phyloP scores from a whole-genome alignment of 2,113 vertebrate species.

The Chionodraco myersi region DNA sequence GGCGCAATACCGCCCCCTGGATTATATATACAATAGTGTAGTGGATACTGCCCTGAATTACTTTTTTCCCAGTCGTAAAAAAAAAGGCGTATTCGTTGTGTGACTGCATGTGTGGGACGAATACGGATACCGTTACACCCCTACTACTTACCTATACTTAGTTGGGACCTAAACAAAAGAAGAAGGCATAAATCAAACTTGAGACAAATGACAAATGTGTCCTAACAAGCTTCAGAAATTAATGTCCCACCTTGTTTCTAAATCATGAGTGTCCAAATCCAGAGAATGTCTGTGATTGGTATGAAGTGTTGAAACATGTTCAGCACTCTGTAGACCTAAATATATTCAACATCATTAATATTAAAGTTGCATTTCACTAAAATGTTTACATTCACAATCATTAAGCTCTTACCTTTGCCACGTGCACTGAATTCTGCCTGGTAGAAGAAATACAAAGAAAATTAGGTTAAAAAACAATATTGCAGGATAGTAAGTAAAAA shows the following conservation, averaged over 20 bases:
- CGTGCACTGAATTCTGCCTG: constrained; percentile 40
- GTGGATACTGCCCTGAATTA: no score
- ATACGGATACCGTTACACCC: no score
- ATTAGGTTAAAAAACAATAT: background rate
- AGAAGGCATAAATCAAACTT: constrained; percentile 1
- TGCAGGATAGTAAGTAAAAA: background rate
- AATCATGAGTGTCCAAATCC: constrained; percentile 71
- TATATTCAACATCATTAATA: background rate
- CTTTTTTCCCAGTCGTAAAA: no score
- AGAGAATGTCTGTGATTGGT: constrained; percentile 59
- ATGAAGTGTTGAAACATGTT: background rate
- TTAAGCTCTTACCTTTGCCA: constrained; percentile 47
- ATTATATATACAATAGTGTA: no score
- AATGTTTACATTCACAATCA: background rate
- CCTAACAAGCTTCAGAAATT: background rate
- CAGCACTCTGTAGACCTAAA: constrained; percentile 40
- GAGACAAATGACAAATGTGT: background rate
- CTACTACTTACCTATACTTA: constrained; percentile 54
- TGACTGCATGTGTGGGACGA: no score
- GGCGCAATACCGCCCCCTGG: no score
- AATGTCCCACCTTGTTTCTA: constrained; percentile 48
- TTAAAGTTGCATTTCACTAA: background rate
- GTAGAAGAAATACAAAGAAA: constrained; percentile 7
- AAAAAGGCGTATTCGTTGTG: no score
- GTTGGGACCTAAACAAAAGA: constrained; percentile 32